These are phyloP conservation scores for Pelobates fuscus DNA, from an alignment of 2,113 vertebrate genomes.

Conservation along the genomic window DNA sequence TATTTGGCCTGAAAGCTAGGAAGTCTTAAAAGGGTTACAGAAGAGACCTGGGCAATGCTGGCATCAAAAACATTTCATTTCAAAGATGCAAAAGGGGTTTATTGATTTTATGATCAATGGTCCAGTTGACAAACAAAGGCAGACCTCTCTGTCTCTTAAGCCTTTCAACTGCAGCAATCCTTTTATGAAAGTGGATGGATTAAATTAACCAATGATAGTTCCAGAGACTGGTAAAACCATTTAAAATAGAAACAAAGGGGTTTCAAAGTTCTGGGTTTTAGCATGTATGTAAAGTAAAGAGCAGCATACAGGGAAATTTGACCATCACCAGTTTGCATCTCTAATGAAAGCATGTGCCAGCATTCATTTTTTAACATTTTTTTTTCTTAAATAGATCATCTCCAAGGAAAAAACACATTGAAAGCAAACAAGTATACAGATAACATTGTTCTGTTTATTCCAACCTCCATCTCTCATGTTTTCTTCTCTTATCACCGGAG, in stretches of 20 bases:
- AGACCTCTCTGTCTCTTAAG: background rate
- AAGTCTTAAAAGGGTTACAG: conserved; percentile 82
- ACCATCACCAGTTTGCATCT: conserved; percentile 49
- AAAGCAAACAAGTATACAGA: conserved; percentile 47
- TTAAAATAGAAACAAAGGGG: too few species aligned
- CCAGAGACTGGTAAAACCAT: too few species aligned
- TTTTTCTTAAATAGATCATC: conserved; percentile 69
- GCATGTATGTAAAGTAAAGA: too few species aligned
- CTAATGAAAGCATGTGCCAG: conserved; percentile 68
- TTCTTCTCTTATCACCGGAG: conserved; percentile 93
- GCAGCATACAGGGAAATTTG: background rate
- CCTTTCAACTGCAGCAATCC: background rate
- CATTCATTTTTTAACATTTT: conserved; percentile 70
- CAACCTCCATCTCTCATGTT: conserved; percentile 93
- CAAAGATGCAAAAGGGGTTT: conserved; percentile 27
- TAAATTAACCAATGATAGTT: too few species aligned
- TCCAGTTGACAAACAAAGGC: background rate
- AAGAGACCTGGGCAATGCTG: conserved; percentile 89
- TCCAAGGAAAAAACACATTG: conserved; percentile 59
- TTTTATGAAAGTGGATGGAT: too few species aligned
- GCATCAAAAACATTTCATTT: conserved; percentile 67
- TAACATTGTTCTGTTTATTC: conserved; percentile 73
- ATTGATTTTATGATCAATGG: too few species aligned
- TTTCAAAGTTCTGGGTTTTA: too few species aligned
- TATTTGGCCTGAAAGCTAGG: conserved; percentile 83